Conservation (phyloP, 2,888 invertebrate genomes). For the Deroplatys truncata region DNA sequence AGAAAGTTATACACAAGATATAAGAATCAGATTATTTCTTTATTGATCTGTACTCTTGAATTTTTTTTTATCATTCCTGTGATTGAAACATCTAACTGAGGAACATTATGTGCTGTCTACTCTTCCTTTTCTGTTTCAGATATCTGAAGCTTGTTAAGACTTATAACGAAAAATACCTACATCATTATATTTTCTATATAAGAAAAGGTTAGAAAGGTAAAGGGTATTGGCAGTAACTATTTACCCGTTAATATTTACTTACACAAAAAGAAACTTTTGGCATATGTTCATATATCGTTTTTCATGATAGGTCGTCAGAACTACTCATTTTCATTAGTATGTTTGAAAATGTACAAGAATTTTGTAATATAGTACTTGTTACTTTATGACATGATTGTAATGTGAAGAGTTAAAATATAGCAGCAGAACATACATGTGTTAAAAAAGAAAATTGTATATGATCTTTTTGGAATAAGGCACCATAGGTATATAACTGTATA, state of each 20-base stretch:
- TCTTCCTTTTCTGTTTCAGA: neutral
- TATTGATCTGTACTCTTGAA: neutral
- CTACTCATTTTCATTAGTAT: neutral
- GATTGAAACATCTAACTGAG: neutral
- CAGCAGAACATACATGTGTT: neutral
- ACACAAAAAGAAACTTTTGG: neutral
- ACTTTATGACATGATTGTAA: neutral
- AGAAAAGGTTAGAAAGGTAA: neutral
- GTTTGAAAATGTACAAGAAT: neutral
- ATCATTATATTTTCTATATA: neutral
- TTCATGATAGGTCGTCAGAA: neutral
- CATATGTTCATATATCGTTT: neutral
- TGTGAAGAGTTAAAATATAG: neutral
- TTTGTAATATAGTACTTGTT: neutral
- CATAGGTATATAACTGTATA: neutral
- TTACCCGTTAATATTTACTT: neutral
- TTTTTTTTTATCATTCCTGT: neutral
- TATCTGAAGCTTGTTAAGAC: neutral
- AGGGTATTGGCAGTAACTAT: neutral
- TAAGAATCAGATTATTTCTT: neutral
- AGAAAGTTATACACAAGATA: neutral
- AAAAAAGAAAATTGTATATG: neutral
- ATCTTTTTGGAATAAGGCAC: neutral
- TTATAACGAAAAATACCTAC: neutral
- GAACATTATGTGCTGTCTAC: neutral